A percentile compares a stretch with the other conserved stretches of the same genome.
These are phyloP conservation scores for Watsonalla cultraria DNA, from an alignment of 2,888 invertebrate genomes.

Conservation along the genomic window DNA sequence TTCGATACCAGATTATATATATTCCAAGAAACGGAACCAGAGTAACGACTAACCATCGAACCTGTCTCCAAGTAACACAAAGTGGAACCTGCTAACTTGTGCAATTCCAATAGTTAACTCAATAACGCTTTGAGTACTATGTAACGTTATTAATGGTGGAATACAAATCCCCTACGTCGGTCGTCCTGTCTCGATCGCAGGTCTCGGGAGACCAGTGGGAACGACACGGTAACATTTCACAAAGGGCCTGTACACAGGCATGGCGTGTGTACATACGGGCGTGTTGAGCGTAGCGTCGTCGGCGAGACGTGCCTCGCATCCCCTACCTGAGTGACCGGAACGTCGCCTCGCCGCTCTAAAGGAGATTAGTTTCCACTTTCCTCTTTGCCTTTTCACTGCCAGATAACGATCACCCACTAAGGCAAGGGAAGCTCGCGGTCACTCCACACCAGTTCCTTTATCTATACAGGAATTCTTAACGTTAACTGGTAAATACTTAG, in stretches of 20 bases:
- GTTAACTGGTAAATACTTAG: too few species aligned
- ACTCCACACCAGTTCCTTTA: slow-evolving; percentile 16
- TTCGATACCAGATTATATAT: too few species aligned
- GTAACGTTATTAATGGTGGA: neutral
- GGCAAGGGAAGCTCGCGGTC: slow-evolving; percentile 24
- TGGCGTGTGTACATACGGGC: slow-evolving; percentile 7
- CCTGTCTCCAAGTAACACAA: too few species aligned
- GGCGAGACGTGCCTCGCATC: slow-evolving; percentile 30
- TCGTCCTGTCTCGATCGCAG: slow-evolving; percentile 18
- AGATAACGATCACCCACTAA: slow-evolving; percentile 32
- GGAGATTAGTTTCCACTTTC: slow-evolving; percentile 39
- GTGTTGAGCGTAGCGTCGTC: neutral
- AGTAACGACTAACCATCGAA: too few species aligned
- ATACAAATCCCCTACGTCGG: slow-evolving; percentile 23
- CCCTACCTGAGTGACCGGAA: slow-evolving; percentile 27
- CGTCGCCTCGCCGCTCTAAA: slow-evolving; percentile 29
- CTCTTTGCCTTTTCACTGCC: slow-evolving; percentile 40
- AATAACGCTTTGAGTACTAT: neutral
- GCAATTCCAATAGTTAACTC: neutral
- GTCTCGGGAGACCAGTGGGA: slow-evolving; percentile 22
- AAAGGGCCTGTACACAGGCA: slow-evolving; percentile 29
- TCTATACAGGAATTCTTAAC: neutral
- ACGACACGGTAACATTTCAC: slow-evolving; percentile 22
- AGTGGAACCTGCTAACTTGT: neutral
- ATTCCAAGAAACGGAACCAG: too few species aligned